phyloP scores from a whole-genome alignment of 2,888 invertebrate species.

The Altica lythri region DNA sequence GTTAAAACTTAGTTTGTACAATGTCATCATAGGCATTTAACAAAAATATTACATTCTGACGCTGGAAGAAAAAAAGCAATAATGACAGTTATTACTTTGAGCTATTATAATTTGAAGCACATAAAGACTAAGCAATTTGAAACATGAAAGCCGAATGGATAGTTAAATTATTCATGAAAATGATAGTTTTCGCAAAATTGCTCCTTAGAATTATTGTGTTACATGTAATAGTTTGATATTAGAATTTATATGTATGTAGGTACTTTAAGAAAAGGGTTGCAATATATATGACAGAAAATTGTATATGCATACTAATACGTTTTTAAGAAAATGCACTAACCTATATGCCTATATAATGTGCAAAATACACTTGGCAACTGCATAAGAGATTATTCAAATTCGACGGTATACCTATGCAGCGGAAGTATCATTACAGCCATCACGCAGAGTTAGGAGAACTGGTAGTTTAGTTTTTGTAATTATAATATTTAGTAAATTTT shows the following conservation, averaged over 20 bases:
- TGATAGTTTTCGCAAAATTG: conserved; percentile 20
- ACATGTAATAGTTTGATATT: conserved; percentile 12
- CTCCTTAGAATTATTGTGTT: conserved; percentile 9
- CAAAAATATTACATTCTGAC: no score
- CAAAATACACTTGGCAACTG: no score
- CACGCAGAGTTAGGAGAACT: no score
- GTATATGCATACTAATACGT: conserved; percentile 3
- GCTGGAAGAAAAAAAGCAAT: not conserved
- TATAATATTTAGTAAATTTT: no score
- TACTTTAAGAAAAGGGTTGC: conserved; percentile 9
- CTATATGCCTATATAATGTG: no score
- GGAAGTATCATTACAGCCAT: no score
- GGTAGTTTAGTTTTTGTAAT: no score
- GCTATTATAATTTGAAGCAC: not conserved
- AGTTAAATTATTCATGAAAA: conserved; percentile 15
- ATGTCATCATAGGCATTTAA: no score
- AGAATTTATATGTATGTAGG: conserved; percentile 11
- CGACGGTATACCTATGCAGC: no score
- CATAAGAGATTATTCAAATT: not conserved
- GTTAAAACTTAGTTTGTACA: no score
- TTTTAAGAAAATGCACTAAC: not conserved
- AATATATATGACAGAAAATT: not conserved
- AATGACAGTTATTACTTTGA: not conserved
- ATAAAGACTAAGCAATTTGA: conserved; percentile 6
- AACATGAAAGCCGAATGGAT: conserved; percentile 15